A percentile compares a stretch with the other conserved stretches of the same genome.
Conservation (phyloP, 2,113 vertebrate genomes). For the Potamarius usumacintae region DNA sequence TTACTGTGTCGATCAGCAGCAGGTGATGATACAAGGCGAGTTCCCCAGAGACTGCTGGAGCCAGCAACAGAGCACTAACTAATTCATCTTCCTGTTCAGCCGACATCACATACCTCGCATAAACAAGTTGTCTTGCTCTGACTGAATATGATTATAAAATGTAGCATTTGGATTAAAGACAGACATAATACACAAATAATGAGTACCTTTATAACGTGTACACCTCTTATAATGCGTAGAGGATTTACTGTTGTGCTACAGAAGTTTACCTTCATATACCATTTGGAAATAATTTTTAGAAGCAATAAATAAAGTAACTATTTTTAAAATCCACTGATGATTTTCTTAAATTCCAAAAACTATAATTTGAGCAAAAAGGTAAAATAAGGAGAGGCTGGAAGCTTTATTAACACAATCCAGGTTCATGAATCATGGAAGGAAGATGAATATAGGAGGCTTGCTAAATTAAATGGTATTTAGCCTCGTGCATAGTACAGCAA, state of each 20-base stretch:
- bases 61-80: slow-evolving; percentile 49
- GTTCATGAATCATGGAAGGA: slow-evolving; percentile 73
- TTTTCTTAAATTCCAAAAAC: background rate
- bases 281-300: background rate
- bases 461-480: slow-evolving; percentile 83
- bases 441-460: slow-evolving; percentile 75
- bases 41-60: slow-evolving; percentile 41
- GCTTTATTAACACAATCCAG: slow-evolving; percentile 43
- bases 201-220: slow-evolving; percentile 1
- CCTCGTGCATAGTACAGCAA: slow-evolving; percentile 74
- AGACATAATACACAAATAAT: slow-evolving; percentile 10
- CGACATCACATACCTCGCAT: slow-evolving; percentile 40
- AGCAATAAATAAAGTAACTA: background rate
- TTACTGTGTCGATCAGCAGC: slow-evolving; percentile 54
- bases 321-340: background rate
- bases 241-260: background rate
- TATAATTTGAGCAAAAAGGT: background rate
- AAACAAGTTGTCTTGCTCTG: slow-evolving; percentile 41
- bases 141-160: slow-evolving; percentile 43
- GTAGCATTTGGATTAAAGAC: slow-evolving; percentile 1
- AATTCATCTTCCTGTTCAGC: slow-evolving; percentile 53
- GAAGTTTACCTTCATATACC: background rate
- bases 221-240: background rate
- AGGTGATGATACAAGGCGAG: slow-evolving; percentile 34
- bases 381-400: background rate